Conservation (phyloP, 2,888 invertebrate species). For the Latheticus oryzae region DNA sequence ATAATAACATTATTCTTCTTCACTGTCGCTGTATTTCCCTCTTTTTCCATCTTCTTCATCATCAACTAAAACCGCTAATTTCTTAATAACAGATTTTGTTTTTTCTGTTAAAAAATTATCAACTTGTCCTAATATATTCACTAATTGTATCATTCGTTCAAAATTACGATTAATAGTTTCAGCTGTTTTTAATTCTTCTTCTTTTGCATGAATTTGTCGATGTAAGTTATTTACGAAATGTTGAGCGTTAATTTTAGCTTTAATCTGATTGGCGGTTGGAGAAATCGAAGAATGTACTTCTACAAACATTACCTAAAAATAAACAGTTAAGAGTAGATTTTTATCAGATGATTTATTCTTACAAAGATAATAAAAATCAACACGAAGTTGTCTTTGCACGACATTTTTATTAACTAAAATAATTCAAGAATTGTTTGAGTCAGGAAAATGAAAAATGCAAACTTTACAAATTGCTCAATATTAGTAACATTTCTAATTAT, state of each 20-base stretch:
- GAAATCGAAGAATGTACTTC: conserved; percentile 11
- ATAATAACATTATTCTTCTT: conserved; percentile 4
- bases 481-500: too few species aligned
- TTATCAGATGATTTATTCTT: too few species aligned
- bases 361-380: too few species aligned
- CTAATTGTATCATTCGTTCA: conserved; percentile 66
- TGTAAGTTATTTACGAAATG: conserved; percentile 51
- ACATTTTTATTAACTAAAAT: conserved; percentile 1
- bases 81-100: conserved; percentile 63
- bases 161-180: conserved; percentile 65
- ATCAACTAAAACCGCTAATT: conserved; percentile 65
- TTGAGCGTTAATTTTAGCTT: conserved; percentile 21
- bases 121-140: conserved; percentile 67
- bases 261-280: conserved; percentile 8
- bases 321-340: too few species aligned
- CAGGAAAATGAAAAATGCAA: too few species aligned
- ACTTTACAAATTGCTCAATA: too few species aligned
- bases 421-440: too few species aligned
- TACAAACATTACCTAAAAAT: conserved; percentile 11
- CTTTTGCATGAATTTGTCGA: conserved; percentile 57
- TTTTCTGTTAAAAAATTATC: conserved; percentile 67
- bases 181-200: conserved; percentile 59
- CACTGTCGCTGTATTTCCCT: conserved; percentile 1
- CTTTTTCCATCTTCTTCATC: conserved; percentile 57
- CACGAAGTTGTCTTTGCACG: background rate